These are phyloP conservation scores for Drosophila sproati DNA, from an alignment of 1,140 invertebrate species.

Conservation along the genomic window DNA sequence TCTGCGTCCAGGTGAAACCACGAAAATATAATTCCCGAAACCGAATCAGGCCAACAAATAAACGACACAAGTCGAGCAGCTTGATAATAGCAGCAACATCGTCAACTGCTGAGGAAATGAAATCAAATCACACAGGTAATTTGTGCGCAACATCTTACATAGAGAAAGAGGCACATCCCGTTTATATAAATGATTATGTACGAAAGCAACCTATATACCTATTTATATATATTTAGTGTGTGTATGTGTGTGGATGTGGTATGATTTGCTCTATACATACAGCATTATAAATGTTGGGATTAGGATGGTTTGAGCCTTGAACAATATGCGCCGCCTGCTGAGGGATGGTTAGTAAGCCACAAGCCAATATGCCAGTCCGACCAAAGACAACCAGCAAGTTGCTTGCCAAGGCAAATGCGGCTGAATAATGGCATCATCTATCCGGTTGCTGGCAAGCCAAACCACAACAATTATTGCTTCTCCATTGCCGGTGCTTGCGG, in stretches of 20 bases:
- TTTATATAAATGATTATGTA: constrained; percentile 15
- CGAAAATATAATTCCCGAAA: constrained; percentile 33
- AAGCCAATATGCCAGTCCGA: constrained; percentile 22
- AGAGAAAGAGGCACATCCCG: constrained; percentile 2
- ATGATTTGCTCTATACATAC: constrained; percentile 18
- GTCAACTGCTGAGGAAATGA: constrained; percentile 62
- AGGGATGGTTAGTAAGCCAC: constrained; percentile 41
- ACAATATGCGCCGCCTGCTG: constrained; percentile 21
- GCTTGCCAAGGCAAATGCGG: constrained; percentile 54
- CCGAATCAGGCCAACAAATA: constrained; percentile 39
- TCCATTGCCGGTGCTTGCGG: constrained; percentile 56
- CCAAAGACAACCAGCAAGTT: constrained; percentile 21
- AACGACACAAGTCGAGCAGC: constrained; percentile 38
- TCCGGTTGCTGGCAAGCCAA: constrained; percentile 35
- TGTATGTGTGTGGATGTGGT: constrained; percentile 19
- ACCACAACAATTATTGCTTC: constrained; percentile 74
- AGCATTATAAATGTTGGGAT: constrained; percentile 74
- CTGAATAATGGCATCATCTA: constrained; percentile 60
- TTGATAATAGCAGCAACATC: constrained; percentile 26
- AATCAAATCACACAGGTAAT: constrained; percentile 80
- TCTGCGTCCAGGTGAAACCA: constrained; percentile 1
- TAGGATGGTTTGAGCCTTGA: constrained; percentile 50
- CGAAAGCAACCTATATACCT: constrained; percentile 1
- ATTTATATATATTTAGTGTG: background rate
- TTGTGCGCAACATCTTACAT: constrained; percentile 58